Conservation (phyloP, 1,140 invertebrate genomes). For the Octopus sinensis region DNA sequence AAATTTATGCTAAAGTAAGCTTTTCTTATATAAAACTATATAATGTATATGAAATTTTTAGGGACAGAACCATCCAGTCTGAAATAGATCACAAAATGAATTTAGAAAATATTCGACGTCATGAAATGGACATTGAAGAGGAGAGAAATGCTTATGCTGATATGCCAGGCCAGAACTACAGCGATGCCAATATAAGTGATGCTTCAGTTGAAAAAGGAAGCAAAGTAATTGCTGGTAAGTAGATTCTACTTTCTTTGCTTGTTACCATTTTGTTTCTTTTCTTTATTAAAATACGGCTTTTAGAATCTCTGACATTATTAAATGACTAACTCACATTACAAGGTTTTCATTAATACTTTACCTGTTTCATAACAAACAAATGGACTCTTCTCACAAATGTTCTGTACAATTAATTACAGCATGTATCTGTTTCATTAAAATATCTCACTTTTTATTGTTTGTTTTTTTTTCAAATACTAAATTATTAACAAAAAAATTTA, state of each 20-base stretch:
- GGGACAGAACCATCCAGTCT: not conserved
- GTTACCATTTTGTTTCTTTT: not conserved
- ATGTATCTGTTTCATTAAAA: no score
- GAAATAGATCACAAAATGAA: slow-evolving; percentile 47
- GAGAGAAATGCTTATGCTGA: slow-evolving; percentile 41
- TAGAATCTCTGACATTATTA: no score
- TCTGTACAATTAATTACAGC: no score
- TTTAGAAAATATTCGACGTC: slow-evolving; percentile 46
- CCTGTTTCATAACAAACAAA: no score
- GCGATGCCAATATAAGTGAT: slow-evolving; percentile 44
- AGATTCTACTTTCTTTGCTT: not conserved
- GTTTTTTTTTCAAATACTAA: no score
- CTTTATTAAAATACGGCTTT: not conserved
- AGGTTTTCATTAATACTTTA: no score
- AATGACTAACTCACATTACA: no score
- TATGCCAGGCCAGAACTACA: slow-evolving; percentile 30
- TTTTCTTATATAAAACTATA: not conserved
- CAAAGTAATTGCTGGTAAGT: slow-evolving; percentile 37
- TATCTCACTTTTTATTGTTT: no score
- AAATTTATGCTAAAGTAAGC: no score
- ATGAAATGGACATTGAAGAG: slow-evolving; percentile 47
- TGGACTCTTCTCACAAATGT: no score
- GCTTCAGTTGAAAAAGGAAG: slow-evolving; percentile 38
- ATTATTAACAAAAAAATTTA: no score
- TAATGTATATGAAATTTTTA: not conserved